phyloP scores from a whole-genome alignment of 2,888 invertebrate species.

The Watsonalla cultraria region DNA sequence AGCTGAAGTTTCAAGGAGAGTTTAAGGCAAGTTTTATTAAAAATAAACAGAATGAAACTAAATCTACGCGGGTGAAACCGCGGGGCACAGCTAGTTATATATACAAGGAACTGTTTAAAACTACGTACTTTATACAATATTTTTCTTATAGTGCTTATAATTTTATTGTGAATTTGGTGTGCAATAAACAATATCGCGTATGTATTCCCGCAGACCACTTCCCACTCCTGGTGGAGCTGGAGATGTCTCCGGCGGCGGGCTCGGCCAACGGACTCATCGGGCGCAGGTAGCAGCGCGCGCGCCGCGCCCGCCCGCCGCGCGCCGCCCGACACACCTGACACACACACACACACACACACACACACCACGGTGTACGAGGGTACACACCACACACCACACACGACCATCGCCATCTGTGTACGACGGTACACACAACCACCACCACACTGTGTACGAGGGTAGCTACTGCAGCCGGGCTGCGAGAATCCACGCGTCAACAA shows the following conservation, averaged over 20 bases:
- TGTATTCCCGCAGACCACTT: slow-evolving; percentile 85
- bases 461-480: too few species aligned
- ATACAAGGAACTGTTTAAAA: too few species aligned
- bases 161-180: too few species aligned
- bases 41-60: too few species aligned
- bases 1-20: too few species aligned
- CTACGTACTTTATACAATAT: too few species aligned
- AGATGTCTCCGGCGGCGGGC: slow-evolving; percentile 89
- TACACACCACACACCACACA: slow-evolving; percentile 20
- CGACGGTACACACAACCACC: slow-evolving; percentile 9
- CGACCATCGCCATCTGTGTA: slow-evolving; percentile 10
- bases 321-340: slow-evolving; percentile 24
- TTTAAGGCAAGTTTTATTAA: too few species aligned
- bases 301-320: slow-evolving; percentile 23
- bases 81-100: too few species aligned
- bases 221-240: slow-evolving; percentile 92
- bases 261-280: slow-evolving; percentile 89
- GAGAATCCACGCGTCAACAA: too few species aligned
- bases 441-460: slow-evolving; percentile 4
- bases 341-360: slow-evolving; percentile 21
- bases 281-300: slow-evolving; percentile 85
- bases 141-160: too few species aligned
- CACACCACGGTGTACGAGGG: slow-evolving; percentile 14
- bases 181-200: too few species aligned
- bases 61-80: too few species aligned